Evolutionary conservation across 2,113 vertebrate genomes (phyloP), one percentile per base, ranked within the genome.

Genomic region (Cisticola juncidis): DNA sequence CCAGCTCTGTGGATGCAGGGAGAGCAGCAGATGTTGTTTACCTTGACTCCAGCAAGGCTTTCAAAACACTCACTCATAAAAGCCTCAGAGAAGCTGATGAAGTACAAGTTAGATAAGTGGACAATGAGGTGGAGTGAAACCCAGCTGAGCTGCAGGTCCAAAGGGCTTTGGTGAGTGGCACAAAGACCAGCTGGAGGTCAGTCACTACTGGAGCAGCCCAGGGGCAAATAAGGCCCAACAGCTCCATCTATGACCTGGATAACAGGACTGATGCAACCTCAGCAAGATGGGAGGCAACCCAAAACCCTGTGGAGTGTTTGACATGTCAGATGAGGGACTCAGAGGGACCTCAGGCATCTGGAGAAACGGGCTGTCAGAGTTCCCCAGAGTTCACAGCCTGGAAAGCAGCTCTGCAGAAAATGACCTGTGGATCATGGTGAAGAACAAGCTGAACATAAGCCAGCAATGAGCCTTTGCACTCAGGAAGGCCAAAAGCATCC

Each of bases 1-100:
- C 21, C 42, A 53, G 73, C 47, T 74, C 24, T 1, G 51, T 50
- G 44, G 25, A 54, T 42, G 65, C 62, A 81, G 58, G 38, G 42
- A 93, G 38, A 93, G 82, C 79, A 90, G 88, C 91, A 88, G 91
- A 91, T 94, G 86, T 80, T 95, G 95, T 96, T 96, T 95, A 92
- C 77, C 54, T 86, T 94, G 72, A 91, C 60, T 86, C 70, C 18
- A 91, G 83, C 64, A 86, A 70, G 64, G 86, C 56, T 96, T 94
- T 96, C 86, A 88, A 83, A 92, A 81, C 77, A 88, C 23, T 38
- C 29, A 2, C 86, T 58, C 72, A 38, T 92, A 88, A 95, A 88
- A 95, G 86, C 77, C 36, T 86, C 72, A 62, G 81, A 95, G 54
- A 77, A 83, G 77, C 68, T 73, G 91, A 71, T 70, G 71, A 88